Percentiles rank a stretch among this genome's conserved stretches.
phyloP scores from a whole-genome alignment of 2,888 invertebrate genomes.

The Noctuana brunneofusca region DNA sequence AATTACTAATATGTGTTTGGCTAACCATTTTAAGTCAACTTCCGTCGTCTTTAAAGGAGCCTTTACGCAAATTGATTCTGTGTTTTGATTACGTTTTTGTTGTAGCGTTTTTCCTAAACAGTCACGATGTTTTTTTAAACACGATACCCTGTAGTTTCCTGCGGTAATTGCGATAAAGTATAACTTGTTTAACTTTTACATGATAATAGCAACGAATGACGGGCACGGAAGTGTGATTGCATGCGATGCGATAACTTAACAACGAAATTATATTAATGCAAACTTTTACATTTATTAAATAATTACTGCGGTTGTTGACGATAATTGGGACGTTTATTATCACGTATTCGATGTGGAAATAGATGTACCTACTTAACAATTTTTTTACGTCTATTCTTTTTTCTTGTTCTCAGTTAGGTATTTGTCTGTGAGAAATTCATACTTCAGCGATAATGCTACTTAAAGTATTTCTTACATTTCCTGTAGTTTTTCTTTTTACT shows the following conservation, averaged over 20 bases:
- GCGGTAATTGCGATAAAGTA: slow-evolving; percentile 14
- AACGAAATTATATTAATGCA: neutral
- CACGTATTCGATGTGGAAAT: no score
- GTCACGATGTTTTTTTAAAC: slow-evolving; percentile 23
- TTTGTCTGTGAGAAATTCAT: no score
- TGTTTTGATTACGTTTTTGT: slow-evolving; percentile 14
- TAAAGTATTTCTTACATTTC: no score
- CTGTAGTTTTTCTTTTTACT: no score
- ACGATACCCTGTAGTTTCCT: slow-evolving; percentile 16
- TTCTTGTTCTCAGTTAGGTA: no score
- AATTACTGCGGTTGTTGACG: neutral
- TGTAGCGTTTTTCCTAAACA: slow-evolving; percentile 11
- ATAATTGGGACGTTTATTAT: neutral
- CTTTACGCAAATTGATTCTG: slow-evolving; percentile 10
- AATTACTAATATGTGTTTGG: slow-evolving; percentile 2
- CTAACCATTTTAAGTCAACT: neutral
- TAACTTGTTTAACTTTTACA: slow-evolving; percentile 24
- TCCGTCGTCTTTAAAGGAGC: neutral
- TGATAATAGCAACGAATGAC: slow-evolving; percentile 20
- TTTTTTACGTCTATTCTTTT: no score
- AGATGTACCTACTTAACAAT: no score
- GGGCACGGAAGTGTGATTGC: slow-evolving; percentile 18
- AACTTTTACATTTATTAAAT: neutral
- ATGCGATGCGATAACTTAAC: slow-evolving; percentile 14
- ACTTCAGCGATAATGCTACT: no score